These are phyloP conservation scores for Halcyon malimbica DNA, from an alignment of 2,113 vertebrate genomes.

Conservation along the genomic window DNA sequence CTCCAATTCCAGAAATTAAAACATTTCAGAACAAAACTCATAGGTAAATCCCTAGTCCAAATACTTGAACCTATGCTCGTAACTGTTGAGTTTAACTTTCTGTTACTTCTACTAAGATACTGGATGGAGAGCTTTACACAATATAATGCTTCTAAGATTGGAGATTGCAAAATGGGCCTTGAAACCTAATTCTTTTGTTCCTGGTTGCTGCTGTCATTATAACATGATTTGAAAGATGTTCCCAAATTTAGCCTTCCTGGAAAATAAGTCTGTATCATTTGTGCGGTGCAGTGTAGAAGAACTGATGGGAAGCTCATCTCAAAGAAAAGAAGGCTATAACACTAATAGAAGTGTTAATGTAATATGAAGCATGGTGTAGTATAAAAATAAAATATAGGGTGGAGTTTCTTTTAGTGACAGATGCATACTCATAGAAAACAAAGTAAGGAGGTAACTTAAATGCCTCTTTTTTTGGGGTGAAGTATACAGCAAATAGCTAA, in stretches of 20 bases:
- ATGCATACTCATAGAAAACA: not conserved
- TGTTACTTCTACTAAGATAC: not conserved
- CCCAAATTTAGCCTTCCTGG: not conserved
- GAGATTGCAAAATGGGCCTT: not conserved
- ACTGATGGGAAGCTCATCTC: not conserved
- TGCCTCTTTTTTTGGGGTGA: not conserved
- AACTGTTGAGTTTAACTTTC: not conserved
- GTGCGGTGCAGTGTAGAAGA: not conserved
- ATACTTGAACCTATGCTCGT: not conserved
- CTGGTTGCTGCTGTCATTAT: not conserved
- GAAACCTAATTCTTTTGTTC: not conserved
- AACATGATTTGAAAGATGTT: not conserved
- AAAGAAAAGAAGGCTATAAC: not conserved
- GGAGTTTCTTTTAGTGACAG: not conserved
- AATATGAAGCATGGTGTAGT: not conserved
- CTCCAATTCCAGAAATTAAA: not conserved
- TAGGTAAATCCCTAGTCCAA: not conserved
- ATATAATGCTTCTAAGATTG: not conserved
- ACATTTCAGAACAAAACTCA: not conserved
- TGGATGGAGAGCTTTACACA: not conserved
- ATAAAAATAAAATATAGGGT: not conserved
- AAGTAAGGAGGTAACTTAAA: not conserved
- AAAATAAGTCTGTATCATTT: not conserved
- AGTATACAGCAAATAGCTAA: not conserved
- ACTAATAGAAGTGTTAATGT: not conserved